Evolutionary conservation across 2,113 vertebrate genomes (phyloP).

Genomic region (Mormyrus lacerda): DNA sequence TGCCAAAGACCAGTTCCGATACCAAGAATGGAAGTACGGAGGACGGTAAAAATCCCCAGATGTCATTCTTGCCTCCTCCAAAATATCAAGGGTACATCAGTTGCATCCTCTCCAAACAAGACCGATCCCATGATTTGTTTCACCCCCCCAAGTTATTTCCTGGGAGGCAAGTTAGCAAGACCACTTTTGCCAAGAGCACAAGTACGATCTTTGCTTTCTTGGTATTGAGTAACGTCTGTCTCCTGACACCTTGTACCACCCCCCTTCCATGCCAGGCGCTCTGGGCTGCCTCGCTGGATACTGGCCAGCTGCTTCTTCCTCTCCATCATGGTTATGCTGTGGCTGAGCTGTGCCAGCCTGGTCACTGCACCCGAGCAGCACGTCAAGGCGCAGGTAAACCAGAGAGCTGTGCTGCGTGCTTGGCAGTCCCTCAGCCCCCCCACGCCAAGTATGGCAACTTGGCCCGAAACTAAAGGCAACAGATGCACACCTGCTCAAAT

Average conservation of each 20-base stretch:
- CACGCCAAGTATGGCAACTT: not conserved
- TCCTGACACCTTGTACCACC: not conserved
- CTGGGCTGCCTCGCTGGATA: constrained; percentile 91
- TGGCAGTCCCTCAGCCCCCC: not conserved
- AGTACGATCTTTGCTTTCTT: not conserved
- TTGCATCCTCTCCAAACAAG: not conserved
- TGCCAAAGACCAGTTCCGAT: not conserved
- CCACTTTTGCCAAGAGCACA: not conserved
- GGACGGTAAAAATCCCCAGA: not conserved
- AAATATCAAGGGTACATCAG: not conserved
- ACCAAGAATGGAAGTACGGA: not conserved
- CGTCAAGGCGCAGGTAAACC: constrained; percentile 41
- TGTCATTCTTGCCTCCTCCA: not conserved
- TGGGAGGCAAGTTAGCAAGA: not conserved
- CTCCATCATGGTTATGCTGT: constrained; percentile 92
- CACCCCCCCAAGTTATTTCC: not conserved
- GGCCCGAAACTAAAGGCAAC: not conserved
- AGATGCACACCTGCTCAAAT: not conserved
- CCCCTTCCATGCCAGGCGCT: constrained; percentile 65
- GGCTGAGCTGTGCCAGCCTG: constrained; percentile 92
- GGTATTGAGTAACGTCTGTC: not conserved
- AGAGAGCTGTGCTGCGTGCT: not conserved
- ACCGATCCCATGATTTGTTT: not conserved
- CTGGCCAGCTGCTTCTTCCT: constrained; percentile 88
- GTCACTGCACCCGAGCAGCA: constrained; percentile 88